Evolutionary conservation across 1,140 invertebrate genomes (phyloP), one percentile per base, ranked within the genome.

Genomic region (Laupala kohalensis): DNA sequence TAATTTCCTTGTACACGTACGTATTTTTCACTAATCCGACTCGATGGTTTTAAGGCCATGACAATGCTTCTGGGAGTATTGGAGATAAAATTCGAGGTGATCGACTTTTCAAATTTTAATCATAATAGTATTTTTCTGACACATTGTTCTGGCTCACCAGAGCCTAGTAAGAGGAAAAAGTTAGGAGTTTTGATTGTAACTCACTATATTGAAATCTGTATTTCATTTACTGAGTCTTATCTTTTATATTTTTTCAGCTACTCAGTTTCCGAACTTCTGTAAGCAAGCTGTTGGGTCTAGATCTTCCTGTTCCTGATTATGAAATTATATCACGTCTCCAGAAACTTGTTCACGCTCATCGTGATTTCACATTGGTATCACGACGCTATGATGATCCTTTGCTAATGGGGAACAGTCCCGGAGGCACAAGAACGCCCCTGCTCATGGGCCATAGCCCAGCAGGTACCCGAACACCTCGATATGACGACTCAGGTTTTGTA

Each of bases 311-410:
- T 69, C 86, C 89, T 0, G 90, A 92, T 80, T 91, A 90, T 78
- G 90, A 92, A 78, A 84, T 92, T 74, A 87, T 91, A 66, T 87
- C 88, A 3, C 85, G 88, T 19, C 81, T 92, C 6, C 89, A 91
- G 76, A 91, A 91, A 81, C 80, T 91, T 72, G 87, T 90, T 9
- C 87, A 90, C 74, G 90, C 90, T 0, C 89, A 91, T 80, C 86
- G 90, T 69, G 90, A 92, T 78, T 91, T 90, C 78, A 90, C 89
- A 2, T 81, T 89, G 75, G 85, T 92, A 0, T 91, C 89, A 0
- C 79, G 89, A 9, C 82, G 89, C 73, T 90, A 89, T 75, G 88
- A 89, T 74, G 87, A 77, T 28, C 76, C 77, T 6, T 25, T 77
- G 6, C 67, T 75, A 64, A 65, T 72, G 53, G 71, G n/a, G 25